Conservation (phyloP, 92 coral and sea anemone genomes). For the Phenganax subtilis region DNA sequence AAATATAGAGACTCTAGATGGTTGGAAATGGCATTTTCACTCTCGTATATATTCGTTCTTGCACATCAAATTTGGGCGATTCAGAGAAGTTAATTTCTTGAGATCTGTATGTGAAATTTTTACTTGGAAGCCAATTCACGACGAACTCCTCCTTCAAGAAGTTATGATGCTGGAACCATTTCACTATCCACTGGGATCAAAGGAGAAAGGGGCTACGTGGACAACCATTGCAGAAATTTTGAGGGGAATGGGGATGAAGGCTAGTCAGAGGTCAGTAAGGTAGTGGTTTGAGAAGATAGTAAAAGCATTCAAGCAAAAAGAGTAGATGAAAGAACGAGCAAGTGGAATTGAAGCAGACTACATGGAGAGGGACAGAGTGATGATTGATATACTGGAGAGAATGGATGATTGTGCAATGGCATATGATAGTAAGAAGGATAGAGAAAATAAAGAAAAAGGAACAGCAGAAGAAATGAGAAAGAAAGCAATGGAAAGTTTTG, state of each 20-base stretch:
- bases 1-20: no score
- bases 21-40: no score
- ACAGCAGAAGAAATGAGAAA: slow-evolving; percentile 45
- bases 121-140: slow-evolving; percentile 31
- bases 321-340: slow-evolving; percentile 37
- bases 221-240: slow-evolving; percentile 43
- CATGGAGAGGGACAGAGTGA: slow-evolving; percentile 31
- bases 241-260: slow-evolving; percentile 43
- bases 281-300: slow-evolving; percentile 39
- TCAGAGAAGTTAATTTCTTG: background rate
- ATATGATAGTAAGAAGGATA: background rate
- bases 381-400: slow-evolving; percentile 39
- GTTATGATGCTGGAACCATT: slow-evolving; percentile 38
- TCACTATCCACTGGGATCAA: slow-evolving; percentile 26
- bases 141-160: slow-evolving; percentile 33
- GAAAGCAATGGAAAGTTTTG: slow-evolving; percentile 41
- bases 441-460: slow-evolving; percentile 16
- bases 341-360: slow-evolving; percentile 49
- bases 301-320: slow-evolving; percentile 42
- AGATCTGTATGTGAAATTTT: background rate
- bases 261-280: slow-evolving; percentile 52
- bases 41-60: no score
- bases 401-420: slow-evolving; percentile 19
- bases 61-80: no score
- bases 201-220: slow-evolving; percentile 42